Evolutionary conservation across 2,113 vertebrate genomes (phyloP).

Genomic region (Climacteris rufus): DNA sequence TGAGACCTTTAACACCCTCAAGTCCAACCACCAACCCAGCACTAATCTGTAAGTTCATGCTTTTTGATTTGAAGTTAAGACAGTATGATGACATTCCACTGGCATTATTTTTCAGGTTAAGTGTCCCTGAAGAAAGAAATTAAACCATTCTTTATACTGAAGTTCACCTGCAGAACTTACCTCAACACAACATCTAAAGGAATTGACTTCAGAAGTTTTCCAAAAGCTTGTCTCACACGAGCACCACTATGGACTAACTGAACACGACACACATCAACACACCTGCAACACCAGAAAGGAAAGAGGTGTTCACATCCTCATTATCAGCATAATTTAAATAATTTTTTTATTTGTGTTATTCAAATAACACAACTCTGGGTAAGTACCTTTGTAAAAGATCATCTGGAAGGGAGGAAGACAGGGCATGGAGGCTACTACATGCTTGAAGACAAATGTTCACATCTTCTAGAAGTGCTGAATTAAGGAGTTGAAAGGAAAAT

Average conservation of each 20-base stretch:
- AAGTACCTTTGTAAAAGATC: constrained; percentile 90
- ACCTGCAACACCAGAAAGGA: constrained; percentile 70
- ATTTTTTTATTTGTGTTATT: too few species aligned
- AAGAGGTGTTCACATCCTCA: neutral
- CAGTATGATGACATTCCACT: neutral
- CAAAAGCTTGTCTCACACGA: constrained; percentile 90
- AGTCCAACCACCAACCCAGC: neutral
- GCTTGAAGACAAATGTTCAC: constrained; percentile 86
- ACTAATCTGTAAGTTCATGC: neutral
- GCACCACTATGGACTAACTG: constrained; percentile 90
- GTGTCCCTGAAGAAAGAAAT: neutral
- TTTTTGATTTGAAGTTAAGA: neutral
- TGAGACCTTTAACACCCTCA: neutral
- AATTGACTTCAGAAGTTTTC: constrained; percentile 90
- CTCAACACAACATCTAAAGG: constrained; percentile 90
- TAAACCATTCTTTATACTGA: neutral
- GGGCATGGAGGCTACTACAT: constrained; percentile 88
- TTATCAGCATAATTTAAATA: neutral
- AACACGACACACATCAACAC: constrained; percentile 92
- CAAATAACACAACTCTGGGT: neutral
- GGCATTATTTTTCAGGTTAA: neutral
- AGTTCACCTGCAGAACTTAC: constrained; percentile 57
- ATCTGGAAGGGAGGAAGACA: constrained; percentile 87
- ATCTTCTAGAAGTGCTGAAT: constrained; percentile 89
- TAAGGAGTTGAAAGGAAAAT: neutral